Evolutionary conservation across 64 coral and sea anemone species (phyloP).

Genomic region (Hydrozoanthus tunicans): DNA sequence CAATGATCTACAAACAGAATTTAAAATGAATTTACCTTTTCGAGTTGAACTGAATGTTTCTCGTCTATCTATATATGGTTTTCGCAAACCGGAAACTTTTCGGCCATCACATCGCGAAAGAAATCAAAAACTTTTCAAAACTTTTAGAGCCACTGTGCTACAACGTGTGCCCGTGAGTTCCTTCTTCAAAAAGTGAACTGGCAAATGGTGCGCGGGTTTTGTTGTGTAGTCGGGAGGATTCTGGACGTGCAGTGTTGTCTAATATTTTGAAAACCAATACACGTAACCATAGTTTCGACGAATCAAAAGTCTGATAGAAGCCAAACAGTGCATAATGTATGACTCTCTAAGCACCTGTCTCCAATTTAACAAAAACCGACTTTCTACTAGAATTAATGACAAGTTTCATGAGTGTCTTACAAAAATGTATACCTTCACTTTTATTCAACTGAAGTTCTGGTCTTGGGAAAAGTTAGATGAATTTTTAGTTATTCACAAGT

Average conservation of each 20-base stretch:
- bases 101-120: neutral
- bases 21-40: neutral
- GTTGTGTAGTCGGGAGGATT: no score
- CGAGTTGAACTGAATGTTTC: neutral
- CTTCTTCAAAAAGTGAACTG: neutral
- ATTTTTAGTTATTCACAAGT: no score
- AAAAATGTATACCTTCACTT: no score
- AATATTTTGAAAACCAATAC: conserved; percentile 7
- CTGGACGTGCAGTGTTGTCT: neutral
- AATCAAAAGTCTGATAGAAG: neutral
- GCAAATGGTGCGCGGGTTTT: neutral
- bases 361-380: neutral
- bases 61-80: no score
- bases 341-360: neutral
- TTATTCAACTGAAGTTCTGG: no score
- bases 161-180: neutral
- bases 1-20: neutral
- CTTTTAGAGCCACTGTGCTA: no score
- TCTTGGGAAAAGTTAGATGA: no score
- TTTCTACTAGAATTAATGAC: neutral
- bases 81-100: neutral
- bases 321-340: neutral
- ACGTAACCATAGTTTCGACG: neutral
- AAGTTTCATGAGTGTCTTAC: no score
- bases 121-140: no score